phyloP scores from a whole-genome alignment of 2,888 invertebrate genomes.

The Sinhomidia bicolor region DNA sequence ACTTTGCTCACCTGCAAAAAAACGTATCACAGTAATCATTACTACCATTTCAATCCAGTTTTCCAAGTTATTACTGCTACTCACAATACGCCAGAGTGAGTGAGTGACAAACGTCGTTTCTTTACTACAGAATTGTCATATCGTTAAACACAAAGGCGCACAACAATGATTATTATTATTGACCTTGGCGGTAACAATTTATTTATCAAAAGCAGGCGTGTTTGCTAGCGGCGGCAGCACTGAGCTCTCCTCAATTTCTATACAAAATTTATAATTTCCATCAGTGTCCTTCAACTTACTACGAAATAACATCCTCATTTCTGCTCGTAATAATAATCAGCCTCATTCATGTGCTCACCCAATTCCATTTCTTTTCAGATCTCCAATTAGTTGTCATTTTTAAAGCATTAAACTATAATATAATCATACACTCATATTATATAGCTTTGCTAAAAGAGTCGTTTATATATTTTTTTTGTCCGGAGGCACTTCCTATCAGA shows the following conservation, averaged over 20 bases:
- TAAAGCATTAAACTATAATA: neutral
- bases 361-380: neutral
- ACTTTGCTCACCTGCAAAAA: slow-evolving; percentile 87
- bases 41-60: no score
- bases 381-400: neutral
- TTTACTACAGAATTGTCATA: no score
- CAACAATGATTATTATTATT: neutral
- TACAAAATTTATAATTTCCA: slow-evolving; percentile 56
- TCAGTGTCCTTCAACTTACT: slow-evolving; percentile 9
- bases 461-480: no score
- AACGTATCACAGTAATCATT: no score
- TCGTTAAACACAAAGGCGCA: neutral
- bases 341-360: slow-evolving; percentile 5
- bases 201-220: neutral
- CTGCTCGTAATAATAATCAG: neutral
- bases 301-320: neutral
- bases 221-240: neutral
- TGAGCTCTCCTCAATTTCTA: neutral
- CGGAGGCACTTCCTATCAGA: slow-evolving; percentile 56
- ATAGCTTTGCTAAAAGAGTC: no score
- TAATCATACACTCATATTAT: no score
- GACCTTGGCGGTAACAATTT: neutral
- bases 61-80: no score
- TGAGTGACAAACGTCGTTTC: no score
- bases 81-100: neutral